Conservation (phyloP, 2,113 vertebrate species). For the human (Homo sapiens) region GRCh38 chr5:74060501-74061000, state of each 20-base stretch:
- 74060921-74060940: neutral
- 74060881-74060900: neutral
- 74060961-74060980: neutral
- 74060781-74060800: neutral
- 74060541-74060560: neutral
- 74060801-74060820: conserved; percentile 4
- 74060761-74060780: neutral
- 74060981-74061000: neutral
- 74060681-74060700: neutral
- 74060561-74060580: neutral
- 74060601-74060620: neutral
- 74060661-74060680: neutral
- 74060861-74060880: neutral
- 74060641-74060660: neutral
- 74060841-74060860: neutral
- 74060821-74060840: conserved; percentile 24
- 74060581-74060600: neutral
- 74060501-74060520: neutral
- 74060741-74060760: neutral
- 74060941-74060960: neutral
- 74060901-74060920: neutral
- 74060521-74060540: neutral
- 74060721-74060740: neutral
- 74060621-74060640: neutral
- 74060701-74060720: neutral